Base-by-base conservation (phyloP, 2,888 invertebrate species). In the Empis livida region DNA sequence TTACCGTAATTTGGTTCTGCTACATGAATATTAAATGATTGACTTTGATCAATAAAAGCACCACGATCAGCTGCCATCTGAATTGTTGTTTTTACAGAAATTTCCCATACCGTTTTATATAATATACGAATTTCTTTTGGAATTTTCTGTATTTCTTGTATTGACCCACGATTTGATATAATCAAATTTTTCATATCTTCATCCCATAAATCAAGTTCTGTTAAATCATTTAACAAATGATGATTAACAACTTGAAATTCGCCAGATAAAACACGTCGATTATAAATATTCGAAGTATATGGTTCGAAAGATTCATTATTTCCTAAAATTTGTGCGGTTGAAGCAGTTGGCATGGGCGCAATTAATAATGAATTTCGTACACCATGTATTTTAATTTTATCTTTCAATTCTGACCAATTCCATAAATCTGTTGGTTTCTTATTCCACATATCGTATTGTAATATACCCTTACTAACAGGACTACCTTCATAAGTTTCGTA, bases 281-380 rank as follows among this genome's bases (percentile, higher is more conserved):
- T 81, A 70, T 95, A 95, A 59, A 96, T 88, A 64, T 96, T 96
- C 45, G 88, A 91, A 1, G 93, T 94, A 68, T 93, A 96, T 0
- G 95, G 89, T 69, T 96, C 95, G 61, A 94, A 84, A 1, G 92
- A 89, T 68, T 96, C 94, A 64, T 94, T 95, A 64, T 95, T 96
- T 27, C 95, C 95, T n/a, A 96, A 77, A 62, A 96, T 96, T 71
- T 95, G 94, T 10, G 95, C 94, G 0, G 95, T 95, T 8, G 93
- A 92, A 10, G 94, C 93, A 13, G 95, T 96, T 1, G 95, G 95
- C 94, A 95, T 95, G 1, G 93, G 93, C 0, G 95, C 93, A 55
- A 94, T 57, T 39, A 95, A 71, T 16, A 93, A 72, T 13, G 92
- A 92, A 72, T 96, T 96, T 51, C 94, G 74, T 0, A 95, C 72